Evolutionary conservation across 2,113 vertebrate genomes (phyloP), one percentile per base, ranked within the genome.

Genomic region (Thinocorus orbignyianus): DNA sequence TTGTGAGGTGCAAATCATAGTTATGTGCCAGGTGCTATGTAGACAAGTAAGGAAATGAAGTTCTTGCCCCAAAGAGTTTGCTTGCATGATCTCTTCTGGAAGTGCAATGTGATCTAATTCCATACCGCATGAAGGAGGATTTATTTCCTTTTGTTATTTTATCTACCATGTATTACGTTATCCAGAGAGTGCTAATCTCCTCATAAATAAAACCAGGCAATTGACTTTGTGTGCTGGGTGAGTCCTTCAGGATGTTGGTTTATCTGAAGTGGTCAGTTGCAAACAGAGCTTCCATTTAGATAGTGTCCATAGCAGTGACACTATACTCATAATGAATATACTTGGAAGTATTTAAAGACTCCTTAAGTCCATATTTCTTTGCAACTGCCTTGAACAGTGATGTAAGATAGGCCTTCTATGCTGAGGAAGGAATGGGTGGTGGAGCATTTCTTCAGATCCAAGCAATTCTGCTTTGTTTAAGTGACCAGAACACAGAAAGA

Each of bases 251-350:
- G 68, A 25, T 86, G 44, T 57, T 95, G 88, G 52, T 91, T 78
- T 96, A 68, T 83, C 85, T 76, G 42, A 91, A 92, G 64, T 25
- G 68, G 95, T 93, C 39, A 17, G 41, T 61, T 88, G 52, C 72
- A 95, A 85, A 73, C 44, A 41, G 41, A 78, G 82, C 44, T 94
- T 92, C 82, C 92, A 54, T 94, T 95, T 88, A 49, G 71, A 30
- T 26, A 65, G 25, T 6, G 72, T 81, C 90, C 76, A 66, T 16
- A 62, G 48, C 90, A 95, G 88, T 95, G 91, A 90, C 82, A 61
- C 28, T 71, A n/a, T 44, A 55, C 73, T 58, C 20, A 13, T 88
- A 74, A 80, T 87, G 42, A 81, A 72, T 71, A 33, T 72, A 44
- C 31, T 94, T 86, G 49, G 26, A 83, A 83, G 14, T 62, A 71